These are phyloP conservation scores for Spodoptera littoralis DNA, from an alignment of 2,888 invertebrate genomes.

Conservation along the genomic window DNA sequence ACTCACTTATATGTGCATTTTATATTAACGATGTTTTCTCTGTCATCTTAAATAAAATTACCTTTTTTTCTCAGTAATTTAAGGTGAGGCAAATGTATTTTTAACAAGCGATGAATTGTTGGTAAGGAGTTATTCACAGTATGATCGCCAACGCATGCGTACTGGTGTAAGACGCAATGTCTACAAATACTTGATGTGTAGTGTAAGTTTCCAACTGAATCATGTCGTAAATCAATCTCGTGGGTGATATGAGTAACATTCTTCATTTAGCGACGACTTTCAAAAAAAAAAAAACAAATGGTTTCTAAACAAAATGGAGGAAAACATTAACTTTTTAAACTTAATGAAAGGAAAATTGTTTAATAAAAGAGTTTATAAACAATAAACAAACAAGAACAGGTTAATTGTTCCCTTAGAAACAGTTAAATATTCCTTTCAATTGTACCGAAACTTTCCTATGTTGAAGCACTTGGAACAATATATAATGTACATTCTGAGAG, in stretches of 20 bases:
- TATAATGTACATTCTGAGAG: constrained; percentile 3
- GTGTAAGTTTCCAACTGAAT: constrained; percentile 42
- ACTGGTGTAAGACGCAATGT: background rate
- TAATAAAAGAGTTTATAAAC: background rate
- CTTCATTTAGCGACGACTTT: background rate
- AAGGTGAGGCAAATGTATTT: constrained; percentile 44
- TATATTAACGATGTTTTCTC: constrained; percentile 38
- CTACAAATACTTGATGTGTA: constrained; percentile 11
- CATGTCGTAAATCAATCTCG: constrained; percentile 59
- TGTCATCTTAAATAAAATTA: constrained; percentile 28
- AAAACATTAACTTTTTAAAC: too few species aligned
- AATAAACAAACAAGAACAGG: background rate
- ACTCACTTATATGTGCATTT: constrained; percentile 34
- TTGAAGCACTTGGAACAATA: constrained; percentile 31
- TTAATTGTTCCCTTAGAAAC: background rate
- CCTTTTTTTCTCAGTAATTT: constrained; percentile 23
- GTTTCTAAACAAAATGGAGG: background rate
- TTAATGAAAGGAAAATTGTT: too few species aligned
- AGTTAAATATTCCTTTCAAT: constrained; percentile 10
- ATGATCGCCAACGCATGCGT: background rate
- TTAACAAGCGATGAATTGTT: constrained; percentile 49
- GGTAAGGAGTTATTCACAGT: constrained; percentile 22
- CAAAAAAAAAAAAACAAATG: background rate
- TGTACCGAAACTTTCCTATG: constrained; percentile 31
- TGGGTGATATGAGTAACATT: constrained; percentile 25